Percentiles rank a stretch among this genome's conserved stretches.
These are phyloP conservation scores for Stratiolaelaps scimitus DNA, from an alignment of 1,140 invertebrate genomes.

Conservation along the genomic window DNA sequence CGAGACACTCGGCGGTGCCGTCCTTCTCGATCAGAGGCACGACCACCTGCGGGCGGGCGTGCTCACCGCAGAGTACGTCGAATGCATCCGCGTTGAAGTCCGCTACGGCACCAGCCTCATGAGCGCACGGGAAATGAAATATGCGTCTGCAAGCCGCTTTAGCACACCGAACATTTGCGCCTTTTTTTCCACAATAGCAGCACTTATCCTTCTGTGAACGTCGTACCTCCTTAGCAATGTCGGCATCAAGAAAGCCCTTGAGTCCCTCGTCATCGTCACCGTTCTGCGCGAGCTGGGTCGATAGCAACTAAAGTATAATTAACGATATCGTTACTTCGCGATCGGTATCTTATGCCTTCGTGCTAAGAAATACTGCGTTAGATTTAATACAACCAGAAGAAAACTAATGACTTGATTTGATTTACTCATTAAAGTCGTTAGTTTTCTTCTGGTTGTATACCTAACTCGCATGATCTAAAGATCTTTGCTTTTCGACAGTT, in stretches of 20 bases:
- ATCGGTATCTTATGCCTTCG: too few species aligned
- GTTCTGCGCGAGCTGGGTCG: background rate
- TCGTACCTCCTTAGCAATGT: background rate
- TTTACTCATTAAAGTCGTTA: too few species aligned
- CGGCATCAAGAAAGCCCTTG: background rate
- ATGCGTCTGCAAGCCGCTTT: background rate
- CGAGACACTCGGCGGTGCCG: too few species aligned
- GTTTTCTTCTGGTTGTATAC: too few species aligned
- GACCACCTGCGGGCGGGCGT: background rate
- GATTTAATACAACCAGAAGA: too few species aligned
- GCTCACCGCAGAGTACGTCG: background rate
- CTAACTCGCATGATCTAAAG: too few species aligned
- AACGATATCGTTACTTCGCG: too few species aligned
- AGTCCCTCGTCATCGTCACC: slow-evolving; percentile 1
- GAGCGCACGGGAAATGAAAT: slow-evolving; percentile 8
- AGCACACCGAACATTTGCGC: slow-evolving; percentile 1
- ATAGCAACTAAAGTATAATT: background rate
- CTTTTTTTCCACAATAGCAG: background rate
- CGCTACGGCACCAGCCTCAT: background rate
- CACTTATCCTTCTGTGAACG: background rate
- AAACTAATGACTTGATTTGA: too few species aligned
- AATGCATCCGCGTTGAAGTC: background rate
- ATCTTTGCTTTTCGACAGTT: too few species aligned
- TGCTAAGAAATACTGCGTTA: too few species aligned
- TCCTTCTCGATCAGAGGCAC: too few species aligned